phyloP scores from a whole-genome alignment of 2,113 vertebrate genomes.

The Microcebus jonahi region DNA sequence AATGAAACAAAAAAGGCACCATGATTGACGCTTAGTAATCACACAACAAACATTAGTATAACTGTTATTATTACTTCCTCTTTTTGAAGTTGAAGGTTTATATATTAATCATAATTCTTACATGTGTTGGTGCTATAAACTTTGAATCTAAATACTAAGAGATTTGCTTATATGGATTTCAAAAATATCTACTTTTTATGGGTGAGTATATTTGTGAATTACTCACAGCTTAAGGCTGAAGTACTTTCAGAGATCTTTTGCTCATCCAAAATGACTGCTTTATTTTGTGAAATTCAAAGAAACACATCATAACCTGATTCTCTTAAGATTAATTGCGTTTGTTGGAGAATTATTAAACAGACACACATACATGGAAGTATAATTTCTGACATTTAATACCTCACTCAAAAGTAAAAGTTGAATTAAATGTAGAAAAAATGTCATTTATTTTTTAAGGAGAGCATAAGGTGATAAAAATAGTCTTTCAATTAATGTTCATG shows the following conservation, averaged over 20 bases:
- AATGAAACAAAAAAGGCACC: background rate
- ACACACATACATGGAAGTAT: conserved; percentile 40
- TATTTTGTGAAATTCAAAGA: conserved; percentile 47
- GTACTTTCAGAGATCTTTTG: background rate
- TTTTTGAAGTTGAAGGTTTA: background rate
- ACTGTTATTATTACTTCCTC: background rate
- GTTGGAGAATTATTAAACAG: conserved; percentile 60
- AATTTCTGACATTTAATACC: conserved; percentile 65
- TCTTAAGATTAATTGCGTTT: conserved; percentile 64
- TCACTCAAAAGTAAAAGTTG: conserved; percentile 67
- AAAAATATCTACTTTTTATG: background rate
- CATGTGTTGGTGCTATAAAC: background rate
- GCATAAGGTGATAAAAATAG: conserved; percentile 78
- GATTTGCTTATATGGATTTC: background rate
- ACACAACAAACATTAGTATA: background rate
- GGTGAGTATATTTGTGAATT: background rate
- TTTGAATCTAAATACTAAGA: conserved; percentile 3
- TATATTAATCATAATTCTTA: background rate
- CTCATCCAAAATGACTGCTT: background rate
- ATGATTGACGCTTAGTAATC: background rate
- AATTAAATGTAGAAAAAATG: conserved; percentile 75
- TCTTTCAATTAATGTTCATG: conserved; percentile 77
- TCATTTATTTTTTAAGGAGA: conserved; percentile 74
- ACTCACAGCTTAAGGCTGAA: background rate
- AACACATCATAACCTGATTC: conserved; percentile 29